Base-by-base conservation (phyloP, 1,140 invertebrate species). In the Drosophila insularis region DNA sequence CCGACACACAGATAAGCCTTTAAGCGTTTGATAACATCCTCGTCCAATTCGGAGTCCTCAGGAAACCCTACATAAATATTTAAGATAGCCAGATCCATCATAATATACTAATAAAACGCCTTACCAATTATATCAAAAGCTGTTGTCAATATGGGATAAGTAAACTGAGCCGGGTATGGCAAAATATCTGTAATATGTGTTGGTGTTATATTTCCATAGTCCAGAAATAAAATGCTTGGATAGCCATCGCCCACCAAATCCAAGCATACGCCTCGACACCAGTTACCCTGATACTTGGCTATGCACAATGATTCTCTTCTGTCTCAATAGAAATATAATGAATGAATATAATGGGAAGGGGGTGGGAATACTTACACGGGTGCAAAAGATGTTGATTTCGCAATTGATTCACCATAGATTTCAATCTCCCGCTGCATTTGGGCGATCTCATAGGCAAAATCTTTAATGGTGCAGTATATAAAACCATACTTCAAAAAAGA, bases 221-320 rank as follows among this genome's bases (percentile, higher is more conserved):
- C 90, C 1, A 91, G 31, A 31, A 91, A 91, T n/a, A 90, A 58
- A 14, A 91, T 86, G 50, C 84, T 86, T 0, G 90, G 90, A 40
- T 89, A 71, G 7, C 90, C 90, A 82, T 91, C 90, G 5, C 90
- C 90, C 8, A 91, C 82, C 7, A 77, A 60, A 53, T 91, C 90
- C 43, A 91, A 21, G n/a, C 72, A 91, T 8, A 80, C 3, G 0
- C 90, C 90, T 0, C 90, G 85, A 63, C 79, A 89, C 90, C 90
- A 91, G 8, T 90, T 90, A 1, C 55, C 73, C 11, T 85, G 53
- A 60, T 90, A 90, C 3, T 85, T 78, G 8, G 84, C 90, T 14
- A 91, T 72, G 39, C 90, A 91, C 7, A 91, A 40, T 14, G 85
- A 67, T 10, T 63, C 27, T 35, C 69, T 63, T 21, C 90, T 91